Percentiles rank a stretch among this genome's conserved stretches.
Evolutionary conservation across 2,888 invertebrate genomes (phyloP).

Genomic region (Chrysomela aeneicollis): DNA sequence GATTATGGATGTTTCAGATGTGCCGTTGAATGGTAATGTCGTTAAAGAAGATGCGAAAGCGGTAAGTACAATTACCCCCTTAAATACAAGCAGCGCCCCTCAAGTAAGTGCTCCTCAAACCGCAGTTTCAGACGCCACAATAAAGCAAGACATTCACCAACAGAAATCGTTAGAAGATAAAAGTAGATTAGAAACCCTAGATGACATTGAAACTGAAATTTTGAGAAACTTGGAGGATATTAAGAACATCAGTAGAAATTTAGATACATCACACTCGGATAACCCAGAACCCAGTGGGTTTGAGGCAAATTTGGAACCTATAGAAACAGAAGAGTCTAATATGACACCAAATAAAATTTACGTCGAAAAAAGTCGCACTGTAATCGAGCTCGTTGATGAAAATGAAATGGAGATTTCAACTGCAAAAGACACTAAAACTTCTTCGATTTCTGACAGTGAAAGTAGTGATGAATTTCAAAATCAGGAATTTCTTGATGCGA

Average conservation of each 20-base stretch:
- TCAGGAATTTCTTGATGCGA: conserved; percentile 49
- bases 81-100: conserved; percentile 39
- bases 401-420: conserved; percentile 37
- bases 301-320: conserved; percentile 19
- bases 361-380: conserved; percentile 59
- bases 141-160: conserved; percentile 3
- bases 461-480: conserved; percentile 46
- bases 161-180: conserved; percentile 29
- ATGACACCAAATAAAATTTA: conserved; percentile 48
- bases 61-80: conserved; percentile 54
- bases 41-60: conserved; percentile 53
- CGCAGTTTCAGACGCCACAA: conserved; percentile 14
- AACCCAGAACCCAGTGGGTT: conserved; percentile 18
- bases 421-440: conserved; percentile 28
- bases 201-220: conserved; percentile 48
- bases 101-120: conserved; percentile 39
- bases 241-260: conserved; percentile 43
- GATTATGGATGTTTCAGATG: conserved; percentile 25
- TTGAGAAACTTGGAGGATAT: conserved; percentile 51
- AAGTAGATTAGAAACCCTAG: conserved; percentile 36
- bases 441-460: conserved; percentile 44
- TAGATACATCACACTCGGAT: conserved; percentile 29
- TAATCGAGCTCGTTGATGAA: conserved; percentile 55
- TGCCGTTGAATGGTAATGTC: conserved; percentile 20
- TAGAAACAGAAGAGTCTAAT: conserved; percentile 14